A percentile compares a stretch with the other conserved stretches of the same genome.
phyloP scores from a whole-genome alignment of 2,113 vertebrate species.

The Regulus satrapa region DNA sequence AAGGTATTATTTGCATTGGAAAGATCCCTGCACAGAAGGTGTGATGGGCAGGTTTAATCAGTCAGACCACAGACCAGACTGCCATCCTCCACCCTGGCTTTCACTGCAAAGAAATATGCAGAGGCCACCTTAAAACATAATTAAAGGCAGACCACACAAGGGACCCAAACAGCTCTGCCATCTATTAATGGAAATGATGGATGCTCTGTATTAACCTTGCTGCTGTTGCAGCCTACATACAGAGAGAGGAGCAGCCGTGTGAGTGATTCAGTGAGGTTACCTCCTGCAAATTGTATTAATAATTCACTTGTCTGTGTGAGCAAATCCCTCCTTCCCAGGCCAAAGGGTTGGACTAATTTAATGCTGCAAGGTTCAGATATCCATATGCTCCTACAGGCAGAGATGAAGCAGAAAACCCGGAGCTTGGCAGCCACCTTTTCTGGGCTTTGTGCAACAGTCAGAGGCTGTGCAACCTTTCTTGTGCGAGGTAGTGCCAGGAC shows the following conservation, averaged over 20 bases:
- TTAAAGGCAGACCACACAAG: slow-evolving; percentile 50
- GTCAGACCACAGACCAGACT: neutral
- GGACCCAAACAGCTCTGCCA: slow-evolving; percentile 13
- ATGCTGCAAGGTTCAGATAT: neutral
- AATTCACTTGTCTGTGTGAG: slow-evolving; percentile 36
- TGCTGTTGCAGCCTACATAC: neutral
- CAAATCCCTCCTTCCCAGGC: slow-evolving; percentile 11
- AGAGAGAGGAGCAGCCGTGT: neutral
- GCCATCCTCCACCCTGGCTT: neutral
- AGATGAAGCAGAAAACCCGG: neutral
- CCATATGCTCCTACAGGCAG: neutral
- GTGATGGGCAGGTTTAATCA: slow-evolving; percentile 28
- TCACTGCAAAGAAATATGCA: slow-evolving; percentile 3
- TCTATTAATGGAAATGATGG: slow-evolving; percentile 57
- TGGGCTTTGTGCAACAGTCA: neutral
- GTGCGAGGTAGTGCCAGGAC: neutral
- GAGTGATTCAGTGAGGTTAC: slow-evolving; percentile 29
- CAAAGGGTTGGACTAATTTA: neutral
- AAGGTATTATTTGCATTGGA: neutral
- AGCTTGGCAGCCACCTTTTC: neutral
- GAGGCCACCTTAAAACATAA: slow-evolving; percentile 54
- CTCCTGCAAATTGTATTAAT: slow-evolving; percentile 56
- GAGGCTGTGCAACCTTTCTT: neutral
- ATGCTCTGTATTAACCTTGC: slow-evolving; percentile 60
- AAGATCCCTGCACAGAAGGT: neutral